Percentiles rank a stretch among this genome's conserved stretches.
Conservation (phyloP, 2,888 invertebrate species). For the Hydriomena furcata region DNA sequence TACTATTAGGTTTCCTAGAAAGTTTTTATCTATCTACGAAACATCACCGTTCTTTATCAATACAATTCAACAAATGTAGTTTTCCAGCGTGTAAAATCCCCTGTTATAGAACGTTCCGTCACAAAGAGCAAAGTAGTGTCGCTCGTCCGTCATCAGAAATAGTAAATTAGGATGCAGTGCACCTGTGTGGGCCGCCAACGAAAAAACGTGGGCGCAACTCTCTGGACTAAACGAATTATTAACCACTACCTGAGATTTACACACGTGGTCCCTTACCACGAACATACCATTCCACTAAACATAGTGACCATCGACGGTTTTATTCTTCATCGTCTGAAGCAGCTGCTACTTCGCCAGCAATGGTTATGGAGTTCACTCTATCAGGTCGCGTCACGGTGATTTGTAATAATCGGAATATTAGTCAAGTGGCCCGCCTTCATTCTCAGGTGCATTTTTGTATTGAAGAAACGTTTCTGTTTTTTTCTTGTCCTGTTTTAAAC, state of each 20-base stretch:
- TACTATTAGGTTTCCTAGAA: too few species aligned
- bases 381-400: slow-evolving; percentile 52
- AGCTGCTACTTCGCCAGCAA: slow-evolving; percentile 29
- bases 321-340: background rate
- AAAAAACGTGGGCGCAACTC: slow-evolving; percentile 78
- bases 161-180: slow-evolving; percentile 76
- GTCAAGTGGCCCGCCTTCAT: slow-evolving; percentile 81
- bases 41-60: too few species aligned
- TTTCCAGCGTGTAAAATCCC: slow-evolving; percentile 6
- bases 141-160: slow-evolving; percentile 68
- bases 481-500: slow-evolving; percentile 76
- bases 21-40: too few species aligned
- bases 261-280: slow-evolving; percentile 41
- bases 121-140: slow-evolving; percentile 53
- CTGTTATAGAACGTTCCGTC: slow-evolving; percentile 39
- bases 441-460: slow-evolving; percentile 83
- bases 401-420: slow-evolving; percentile 78
- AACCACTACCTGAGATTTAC: slow-evolving; percentile 77
- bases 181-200: slow-evolving; percentile 77
- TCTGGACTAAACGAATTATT: slow-evolving; percentile 81
- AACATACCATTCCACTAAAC: slow-evolving; percentile 21
- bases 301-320: slow-evolving; percentile 45
- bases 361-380: slow-evolving; percentile 36
- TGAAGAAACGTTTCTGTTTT: slow-evolving; percentile 74
- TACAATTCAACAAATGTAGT: too few species aligned